Percentiles rank a stretch among this genome's conserved stretches.
Conservation (phyloP, 1,140 invertebrate genomes). For the Pemphigus obesinymphae region DNA sequence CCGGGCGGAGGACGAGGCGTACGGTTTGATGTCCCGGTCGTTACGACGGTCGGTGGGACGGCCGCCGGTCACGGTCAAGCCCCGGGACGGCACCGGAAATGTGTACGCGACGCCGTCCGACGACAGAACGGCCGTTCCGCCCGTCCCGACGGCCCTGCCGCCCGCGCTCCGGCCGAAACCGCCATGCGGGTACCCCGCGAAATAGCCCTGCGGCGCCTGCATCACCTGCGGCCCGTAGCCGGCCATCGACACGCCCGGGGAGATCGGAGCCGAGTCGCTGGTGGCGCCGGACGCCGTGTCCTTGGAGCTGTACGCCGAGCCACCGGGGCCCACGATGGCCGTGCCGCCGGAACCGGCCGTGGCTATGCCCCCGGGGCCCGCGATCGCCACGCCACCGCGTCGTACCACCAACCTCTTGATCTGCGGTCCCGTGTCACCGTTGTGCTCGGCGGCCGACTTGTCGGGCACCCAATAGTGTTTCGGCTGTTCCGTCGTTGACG, state of each 20-base stretch:
- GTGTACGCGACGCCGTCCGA: conserved; percentile 58
- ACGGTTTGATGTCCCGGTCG: not conserved
- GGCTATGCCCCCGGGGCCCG: conserved; percentile 67
- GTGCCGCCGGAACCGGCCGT: conserved; percentile 67
- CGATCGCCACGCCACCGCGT: conserved; percentile 67
- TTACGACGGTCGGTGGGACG: no score
- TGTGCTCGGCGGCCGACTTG: not conserved
- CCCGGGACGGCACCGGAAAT: not conserved
- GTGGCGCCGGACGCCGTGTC: conserved; percentile 59
- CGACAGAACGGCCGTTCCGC: conserved; percentile 61
- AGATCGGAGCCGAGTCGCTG: conserved; percentile 46
- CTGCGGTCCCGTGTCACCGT: conserved; percentile 55
- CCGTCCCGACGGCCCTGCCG: conserved; percentile 57
- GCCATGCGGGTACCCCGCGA: conserved; percentile 48
- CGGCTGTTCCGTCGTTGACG: not conserved
- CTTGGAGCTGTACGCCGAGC: conserved; percentile 63
- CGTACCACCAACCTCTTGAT: conserved; percentile 63
- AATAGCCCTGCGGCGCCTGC: not conserved
- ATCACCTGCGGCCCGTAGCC: conserved; percentile 4
- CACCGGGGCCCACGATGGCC: conserved; percentile 67
- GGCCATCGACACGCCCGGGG: not conserved
- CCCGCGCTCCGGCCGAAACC: conserved; percentile 66
- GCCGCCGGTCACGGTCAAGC: not conserved
- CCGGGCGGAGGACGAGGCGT: not conserved
- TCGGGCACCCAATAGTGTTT: not conserved